Percentiles rank a stretch among this genome's conserved stretches.
phyloP scores from a whole-genome alignment of 2,113 vertebrate species.

The Falco punctatus region DNA sequence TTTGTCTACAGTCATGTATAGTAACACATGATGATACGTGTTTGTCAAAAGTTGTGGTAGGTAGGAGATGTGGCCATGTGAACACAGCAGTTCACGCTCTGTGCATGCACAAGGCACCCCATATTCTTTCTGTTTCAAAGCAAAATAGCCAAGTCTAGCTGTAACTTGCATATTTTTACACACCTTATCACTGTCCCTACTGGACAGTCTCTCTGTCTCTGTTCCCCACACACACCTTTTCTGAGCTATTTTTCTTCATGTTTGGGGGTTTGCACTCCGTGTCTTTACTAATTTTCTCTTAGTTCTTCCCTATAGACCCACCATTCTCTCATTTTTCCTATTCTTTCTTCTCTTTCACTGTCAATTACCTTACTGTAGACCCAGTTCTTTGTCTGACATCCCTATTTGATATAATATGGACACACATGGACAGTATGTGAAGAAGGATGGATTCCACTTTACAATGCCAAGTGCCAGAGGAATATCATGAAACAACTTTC shows the following conservation, averaged over 20 bases:
- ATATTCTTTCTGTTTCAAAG: not conserved
- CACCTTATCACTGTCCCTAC: not conserved
- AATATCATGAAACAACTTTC: not conserved
- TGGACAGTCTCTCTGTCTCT: not conserved
- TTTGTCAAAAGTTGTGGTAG: not conserved
- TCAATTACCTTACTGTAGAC: not conserved
- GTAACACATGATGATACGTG: not conserved
- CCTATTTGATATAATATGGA: not conserved
- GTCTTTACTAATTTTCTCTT: not conserved
- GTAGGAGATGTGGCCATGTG: not conserved
- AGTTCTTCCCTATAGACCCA: not conserved
- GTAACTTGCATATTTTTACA: not conserved
- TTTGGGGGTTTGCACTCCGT: not conserved
- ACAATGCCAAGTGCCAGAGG: not conserved
- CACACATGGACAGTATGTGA: not conserved
- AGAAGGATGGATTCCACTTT: not conserved
- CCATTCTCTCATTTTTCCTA: not conserved
- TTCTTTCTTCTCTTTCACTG: not conserved
- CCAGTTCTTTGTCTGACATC: not conserved
- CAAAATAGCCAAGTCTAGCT: not conserved
- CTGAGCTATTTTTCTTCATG: not conserved
- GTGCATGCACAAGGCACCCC: not conserved
- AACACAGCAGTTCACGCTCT: not conserved
- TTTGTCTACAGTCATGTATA: not conserved
- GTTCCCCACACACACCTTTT: not conserved